These are phyloP conservation scores for Schizopygopsis pylzovi DNA, from an alignment of 2,797 vertebrate species.

Conservation along the genomic window DNA sequence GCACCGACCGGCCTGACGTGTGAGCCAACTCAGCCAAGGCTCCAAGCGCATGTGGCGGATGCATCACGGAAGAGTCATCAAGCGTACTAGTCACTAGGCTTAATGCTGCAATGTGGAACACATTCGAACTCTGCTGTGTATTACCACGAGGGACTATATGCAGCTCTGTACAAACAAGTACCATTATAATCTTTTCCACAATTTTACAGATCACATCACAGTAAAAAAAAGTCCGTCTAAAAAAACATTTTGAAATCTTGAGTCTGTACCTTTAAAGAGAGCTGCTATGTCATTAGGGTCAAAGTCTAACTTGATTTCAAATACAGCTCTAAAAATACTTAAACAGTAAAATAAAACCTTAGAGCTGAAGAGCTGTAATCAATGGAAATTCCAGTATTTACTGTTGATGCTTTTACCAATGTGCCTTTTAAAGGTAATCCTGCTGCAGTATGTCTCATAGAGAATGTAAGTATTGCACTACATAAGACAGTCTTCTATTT, in stretches of 20 bases:
- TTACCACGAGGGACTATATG: background rate
- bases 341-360: background rate
- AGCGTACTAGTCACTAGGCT: background rate
- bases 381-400: slow-evolving; percentile 84
- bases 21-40: background rate
- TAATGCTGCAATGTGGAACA: background rate
- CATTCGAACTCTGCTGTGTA: background rate
- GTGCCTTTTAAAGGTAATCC: slow-evolving; percentile 87
- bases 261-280: slow-evolving; percentile 12
- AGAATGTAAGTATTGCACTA: slow-evolving; percentile 80
- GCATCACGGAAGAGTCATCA: background rate
- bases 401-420: slow-evolving; percentile 84
- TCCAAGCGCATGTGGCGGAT: background rate
- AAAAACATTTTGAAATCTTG: background rate
- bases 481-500: background rate
- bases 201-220: too few species aligned
- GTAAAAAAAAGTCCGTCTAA: background rate
- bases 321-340: background rate
- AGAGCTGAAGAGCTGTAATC: background rate
- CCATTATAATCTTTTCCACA: too few species aligned
- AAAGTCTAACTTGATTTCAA: slow-evolving; percentile 30
- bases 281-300: background rate
- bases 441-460: slow-evolving; percentile 88
- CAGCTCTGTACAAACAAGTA: background rate
- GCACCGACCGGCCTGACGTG: background rate